phyloP scores from a whole-genome alignment of 1,140 invertebrate genomes.

The Pseudomyrmex concolor region DNA sequence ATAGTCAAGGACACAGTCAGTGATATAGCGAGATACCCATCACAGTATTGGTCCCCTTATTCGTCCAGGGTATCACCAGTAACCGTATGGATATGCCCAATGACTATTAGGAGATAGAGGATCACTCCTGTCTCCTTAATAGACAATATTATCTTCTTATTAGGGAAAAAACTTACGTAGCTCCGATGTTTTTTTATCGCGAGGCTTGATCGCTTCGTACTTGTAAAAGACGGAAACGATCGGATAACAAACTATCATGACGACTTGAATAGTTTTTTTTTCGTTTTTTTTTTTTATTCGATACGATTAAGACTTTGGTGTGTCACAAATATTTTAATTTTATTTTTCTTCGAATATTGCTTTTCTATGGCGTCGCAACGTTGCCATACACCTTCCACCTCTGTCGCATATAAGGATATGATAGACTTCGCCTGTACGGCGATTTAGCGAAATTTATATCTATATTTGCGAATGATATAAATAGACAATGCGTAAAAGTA shows the following conservation, averaged over 20 bases:
- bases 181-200: not conserved
- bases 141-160: too few relatives aligned
- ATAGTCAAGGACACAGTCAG: conserved; percentile 22
- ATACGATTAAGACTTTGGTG: conserved; percentile 29
- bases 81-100: conserved; percentile 42
- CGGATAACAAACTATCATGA: conserved; percentile 48
- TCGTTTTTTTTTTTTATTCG: not conserved
- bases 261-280: conserved; percentile 4
- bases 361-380: conserved; percentile 37
- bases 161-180: too few relatives aligned
- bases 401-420: conserved; percentile 24
- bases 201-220: conserved; percentile 15
- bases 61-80: conserved; percentile 50
- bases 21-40: conserved; percentile 33
- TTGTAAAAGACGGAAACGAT: conserved; percentile 41
- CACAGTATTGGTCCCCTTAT: conserved; percentile 48
- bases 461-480: conserved; percentile 21
- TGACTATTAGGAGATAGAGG: conserved; percentile 24
- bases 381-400: not conserved
- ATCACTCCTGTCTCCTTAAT: too few relatives aligned
- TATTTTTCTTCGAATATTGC: conserved; percentile 27
- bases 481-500: conserved; percentile 27
- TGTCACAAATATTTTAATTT: conserved; percentile 26
- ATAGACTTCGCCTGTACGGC: conserved; percentile 15
- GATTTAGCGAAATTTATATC: conserved; percentile 36